Conservation (phyloP, 2,113 vertebrate genomes). For the Mesembrinibis cayennensis region DNA sequence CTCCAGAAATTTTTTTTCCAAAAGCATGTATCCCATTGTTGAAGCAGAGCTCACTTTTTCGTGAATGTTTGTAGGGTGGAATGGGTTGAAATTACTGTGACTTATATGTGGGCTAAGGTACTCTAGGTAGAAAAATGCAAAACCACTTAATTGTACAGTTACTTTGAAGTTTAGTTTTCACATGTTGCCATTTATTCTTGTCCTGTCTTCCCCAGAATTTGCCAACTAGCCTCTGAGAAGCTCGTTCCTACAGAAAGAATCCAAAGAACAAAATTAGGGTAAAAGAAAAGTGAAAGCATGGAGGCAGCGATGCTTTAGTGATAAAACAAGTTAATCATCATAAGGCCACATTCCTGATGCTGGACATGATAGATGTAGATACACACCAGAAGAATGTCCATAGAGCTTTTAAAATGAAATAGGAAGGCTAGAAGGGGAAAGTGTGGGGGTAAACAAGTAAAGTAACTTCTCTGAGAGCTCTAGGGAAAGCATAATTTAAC, state of each 20-base stretch:
- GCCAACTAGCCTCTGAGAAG: not conserved
- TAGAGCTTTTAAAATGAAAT: not conserved
- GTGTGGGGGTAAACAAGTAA: not conserved
- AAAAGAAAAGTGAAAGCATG: not conserved
- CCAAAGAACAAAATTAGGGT: not conserved
- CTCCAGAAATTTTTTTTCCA: not conserved
- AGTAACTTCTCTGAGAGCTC: not conserved
- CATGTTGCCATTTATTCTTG: not conserved
- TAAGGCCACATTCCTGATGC: not conserved
- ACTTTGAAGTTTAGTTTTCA: not conserved
- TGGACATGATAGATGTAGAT: not conserved
- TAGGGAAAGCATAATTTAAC: not conserved
- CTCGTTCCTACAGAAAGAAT: not conserved
- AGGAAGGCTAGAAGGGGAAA: not conserved
- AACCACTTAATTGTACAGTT: not conserved
- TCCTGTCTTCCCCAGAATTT: not conserved
- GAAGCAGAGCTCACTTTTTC: not conserved
- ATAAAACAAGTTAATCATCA: not conserved
- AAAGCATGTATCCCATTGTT: not conserved
- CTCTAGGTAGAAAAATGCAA: not conserved
- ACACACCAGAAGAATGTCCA: not conserved
- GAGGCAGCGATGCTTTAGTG: not conserved
- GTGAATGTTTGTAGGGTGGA: not conserved
- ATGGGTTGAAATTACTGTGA: not conserved
- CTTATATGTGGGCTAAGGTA: not conserved